Base-by-base conservation (phyloP, 2,113 vertebrate genomes). In the Bufo bufo region DNA sequence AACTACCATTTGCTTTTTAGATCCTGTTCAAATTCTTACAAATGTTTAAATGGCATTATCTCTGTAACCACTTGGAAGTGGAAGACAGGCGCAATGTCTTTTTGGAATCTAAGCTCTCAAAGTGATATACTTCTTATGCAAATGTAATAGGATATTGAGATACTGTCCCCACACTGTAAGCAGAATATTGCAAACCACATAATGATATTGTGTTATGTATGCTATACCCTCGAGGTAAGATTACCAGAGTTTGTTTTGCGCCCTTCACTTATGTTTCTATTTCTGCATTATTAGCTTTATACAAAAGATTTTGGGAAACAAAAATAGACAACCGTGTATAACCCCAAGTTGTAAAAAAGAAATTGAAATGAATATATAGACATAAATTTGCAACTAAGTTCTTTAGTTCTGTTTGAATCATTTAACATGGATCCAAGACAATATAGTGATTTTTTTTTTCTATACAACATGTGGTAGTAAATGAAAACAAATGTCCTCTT, bases 61-160 rank as follows among this genome's bases (percentile, higher is more conserved):
- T 83, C 65, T 45, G 50, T 71, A 71, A 47, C 77, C 85, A 81
- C 65, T 87, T 59, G 77, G 77, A 87, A 59, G 69, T 71, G 50
- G 58, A 82, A 87, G 79, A 88, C 69, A 77, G 82, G 69, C 52
- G 13, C 33, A 14, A 75, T 88, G 66, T 75, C 80, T 54, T 83
- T 88, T 83, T 82, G 69, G 69, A 75, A 88, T 82, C 54, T 88
- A 63, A 82, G 86, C 79, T 82, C 83, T 88, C 52, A 83, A 61
- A 87, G 50, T 61, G 52, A 65, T 77, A 80, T 80, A 47, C 43
- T 50, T 75, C 69, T 82, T 75, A 88, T 88, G 86, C 80, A 83
- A 83, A 88, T 88, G 33, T 52, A 80, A 87, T 80, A 82, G 69
- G 69, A 88, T 63, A 72, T 47, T 75, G 56, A 63, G 11, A 83